These are phyloP conservation scores for Syngnathus acus DNA, from an alignment of 2,797 vertebrate species.

Conservation along the genomic window DNA sequence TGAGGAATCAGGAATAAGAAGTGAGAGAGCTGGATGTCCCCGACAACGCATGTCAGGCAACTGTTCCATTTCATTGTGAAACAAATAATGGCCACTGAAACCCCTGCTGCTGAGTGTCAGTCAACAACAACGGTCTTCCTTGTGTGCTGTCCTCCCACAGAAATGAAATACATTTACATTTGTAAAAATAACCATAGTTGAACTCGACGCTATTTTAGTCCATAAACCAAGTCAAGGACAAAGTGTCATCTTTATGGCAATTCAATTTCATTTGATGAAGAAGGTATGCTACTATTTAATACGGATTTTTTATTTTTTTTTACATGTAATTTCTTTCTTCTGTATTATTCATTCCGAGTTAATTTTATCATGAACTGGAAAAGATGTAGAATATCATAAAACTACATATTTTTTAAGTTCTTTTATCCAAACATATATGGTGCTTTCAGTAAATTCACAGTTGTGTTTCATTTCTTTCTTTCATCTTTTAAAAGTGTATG, in stretches of 20 bases:
- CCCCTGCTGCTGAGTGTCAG: constrained; percentile 52
- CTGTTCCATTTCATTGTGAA: constrained; percentile 72
- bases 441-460: neutral
- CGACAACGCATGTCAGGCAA: constrained; percentile 45
- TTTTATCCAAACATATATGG: neutral
- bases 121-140: constrained; percentile 51
- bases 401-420: neutral
- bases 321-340: neutral
- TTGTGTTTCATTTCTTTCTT: neutral
- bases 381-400: neutral
- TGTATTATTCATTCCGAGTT: neutral
- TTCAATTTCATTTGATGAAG: neutral
- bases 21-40: constrained; percentile 74
- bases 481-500: neutral
- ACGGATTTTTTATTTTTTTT: neutral
- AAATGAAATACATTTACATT: constrained; percentile 17
- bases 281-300: neutral
- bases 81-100: constrained; percentile 71
- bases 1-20: constrained; percentile 83
- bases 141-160: constrained; percentile 43
- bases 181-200: neutral
- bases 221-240: neutral
- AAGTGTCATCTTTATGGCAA: neutral
- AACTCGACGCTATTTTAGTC: neutral
- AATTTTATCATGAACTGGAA: neutral